Base-by-base conservation (phyloP, 35 echinoderm and acorn worm genomes). In the Apostichopus parvimensis region DNA sequence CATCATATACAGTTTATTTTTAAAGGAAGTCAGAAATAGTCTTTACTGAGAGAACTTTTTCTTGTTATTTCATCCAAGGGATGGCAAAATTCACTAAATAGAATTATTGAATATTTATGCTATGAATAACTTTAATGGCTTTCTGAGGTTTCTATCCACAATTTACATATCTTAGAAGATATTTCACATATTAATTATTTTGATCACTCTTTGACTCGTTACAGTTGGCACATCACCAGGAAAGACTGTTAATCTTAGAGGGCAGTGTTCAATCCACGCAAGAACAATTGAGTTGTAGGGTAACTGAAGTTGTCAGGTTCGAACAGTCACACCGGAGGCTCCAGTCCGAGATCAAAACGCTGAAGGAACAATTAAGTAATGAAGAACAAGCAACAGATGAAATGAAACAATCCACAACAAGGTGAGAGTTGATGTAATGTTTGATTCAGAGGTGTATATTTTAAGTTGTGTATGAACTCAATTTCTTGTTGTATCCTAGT, bases 241-340 rank as follows among this genome's bases (percentile, higher is more conserved):
- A 98, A 77, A 98, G 93, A 53, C 71, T 98, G n/a, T 86, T 94
- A 91, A 61, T 98, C 57, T 91, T 98, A 91, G 96, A 98, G 86
- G 94, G 82, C 81, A 98, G 96, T 64, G 92, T 95, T 22, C 96
- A 98, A 72, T 95, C 96, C 12, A 95, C 96, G 22, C 96, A 98
- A 77, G 96, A 95, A 88, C 94, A 98, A 83, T 82, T 98, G 55
- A 98, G 96, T 62, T 71, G 62, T 23, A 91, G 93, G 52, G 94
- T 95, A 18, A 94, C 96, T 18, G 94, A 98, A 79, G 93, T 95
- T 18, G 96, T 98, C 62, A 91, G 94, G 1, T 93, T 95, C 78
- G 96, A 98, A 78, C 96, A 98, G 87, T 73, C 91, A 9, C 95
- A 95, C 55, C 56, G 91, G 21, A 73, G 94, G 4, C 93, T 98